These are phyloP conservation scores for Onychostoma macrolepis DNA, from an alignment of 2,113 vertebrate species.

Conservation along the genomic window DNA sequence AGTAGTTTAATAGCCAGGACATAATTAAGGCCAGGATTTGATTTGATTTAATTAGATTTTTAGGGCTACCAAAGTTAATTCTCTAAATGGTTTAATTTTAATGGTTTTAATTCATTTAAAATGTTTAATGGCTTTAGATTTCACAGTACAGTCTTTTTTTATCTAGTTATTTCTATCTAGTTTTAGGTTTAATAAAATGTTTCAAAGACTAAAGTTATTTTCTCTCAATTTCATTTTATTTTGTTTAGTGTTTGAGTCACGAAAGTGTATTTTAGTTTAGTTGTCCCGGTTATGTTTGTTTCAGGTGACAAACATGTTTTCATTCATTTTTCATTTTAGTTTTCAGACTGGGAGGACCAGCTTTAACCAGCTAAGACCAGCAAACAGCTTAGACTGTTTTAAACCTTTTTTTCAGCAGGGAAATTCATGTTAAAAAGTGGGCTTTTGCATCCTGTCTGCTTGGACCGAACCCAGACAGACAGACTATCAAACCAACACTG, in stretches of 20 bases:
- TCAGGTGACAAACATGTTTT: no score
- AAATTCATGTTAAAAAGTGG: conserved; percentile 9
- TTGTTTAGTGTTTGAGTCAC: neutral
- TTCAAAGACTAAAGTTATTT: no score
- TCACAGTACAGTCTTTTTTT: no score
- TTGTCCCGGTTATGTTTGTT: neutral
- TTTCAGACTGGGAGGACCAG: no score
- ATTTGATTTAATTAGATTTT: neutral
- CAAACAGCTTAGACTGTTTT: neutral
- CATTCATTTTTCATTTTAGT: neutral
- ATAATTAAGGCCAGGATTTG: no score
- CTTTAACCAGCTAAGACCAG: neutral
- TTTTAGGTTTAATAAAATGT: no score
- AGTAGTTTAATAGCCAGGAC: neutral
- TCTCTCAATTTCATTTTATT: no score
- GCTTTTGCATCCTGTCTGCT: conserved; percentile 5
- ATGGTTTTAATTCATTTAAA: neutral
- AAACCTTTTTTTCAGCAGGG: neutral
- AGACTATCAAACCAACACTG: conserved; percentile 71
- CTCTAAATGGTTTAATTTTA: neutral
- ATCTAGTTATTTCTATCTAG: no score
- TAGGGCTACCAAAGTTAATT: neutral
- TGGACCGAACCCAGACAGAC: conserved; percentile 64
- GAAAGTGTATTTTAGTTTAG: neutral
- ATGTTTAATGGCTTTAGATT: neutral